phyloP scores from a whole-genome alignment of 2,113 vertebrate genomes.

The Alexandromys fortis region DNA sequence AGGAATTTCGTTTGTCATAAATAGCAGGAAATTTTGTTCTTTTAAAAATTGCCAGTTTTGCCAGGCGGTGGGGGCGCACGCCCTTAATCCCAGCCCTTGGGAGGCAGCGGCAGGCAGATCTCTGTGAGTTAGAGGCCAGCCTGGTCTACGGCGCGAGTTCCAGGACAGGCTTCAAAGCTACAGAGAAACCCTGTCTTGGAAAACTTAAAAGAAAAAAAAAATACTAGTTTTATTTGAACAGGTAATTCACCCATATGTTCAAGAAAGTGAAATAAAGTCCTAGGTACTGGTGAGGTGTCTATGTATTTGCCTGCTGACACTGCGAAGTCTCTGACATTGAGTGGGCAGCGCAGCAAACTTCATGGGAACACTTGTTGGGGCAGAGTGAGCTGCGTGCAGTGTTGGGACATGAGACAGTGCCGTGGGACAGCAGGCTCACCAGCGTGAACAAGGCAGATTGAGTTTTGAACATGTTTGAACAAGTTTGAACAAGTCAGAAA shows the following conservation, averaged over 20 bases:
- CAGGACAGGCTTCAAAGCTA: too few relatives aligned
- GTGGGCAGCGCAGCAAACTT: neutral
- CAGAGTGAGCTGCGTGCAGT: neutral
- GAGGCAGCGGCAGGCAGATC: too few relatives aligned
- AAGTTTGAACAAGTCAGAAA: conserved; percentile 19
- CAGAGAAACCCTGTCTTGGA: too few relatives aligned
- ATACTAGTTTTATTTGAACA: conserved; percentile 44
- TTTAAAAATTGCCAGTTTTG: neutral
- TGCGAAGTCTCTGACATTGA: conserved; percentile 19
- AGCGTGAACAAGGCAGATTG: neutral
- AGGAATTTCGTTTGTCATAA: neutral
- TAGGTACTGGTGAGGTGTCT: neutral
- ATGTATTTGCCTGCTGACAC: neutral
- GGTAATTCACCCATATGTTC: neutral
- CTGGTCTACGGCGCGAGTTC: too few relatives aligned
- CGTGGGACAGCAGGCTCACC: neutral
- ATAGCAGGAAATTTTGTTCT: conserved; percentile 12
- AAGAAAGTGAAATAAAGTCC: conserved; percentile 58
- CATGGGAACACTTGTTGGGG: neutral
- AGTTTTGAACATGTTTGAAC: neutral
- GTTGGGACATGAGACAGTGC: neutral
- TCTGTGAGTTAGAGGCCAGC: too few relatives aligned
- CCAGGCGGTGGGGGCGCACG: too few relatives aligned
- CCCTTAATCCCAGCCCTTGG: too few relatives aligned
- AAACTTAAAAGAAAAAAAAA: neutral